phyloP scores from a whole-genome alignment of 2,888 invertebrate species.

The Seira ritae region DNA sequence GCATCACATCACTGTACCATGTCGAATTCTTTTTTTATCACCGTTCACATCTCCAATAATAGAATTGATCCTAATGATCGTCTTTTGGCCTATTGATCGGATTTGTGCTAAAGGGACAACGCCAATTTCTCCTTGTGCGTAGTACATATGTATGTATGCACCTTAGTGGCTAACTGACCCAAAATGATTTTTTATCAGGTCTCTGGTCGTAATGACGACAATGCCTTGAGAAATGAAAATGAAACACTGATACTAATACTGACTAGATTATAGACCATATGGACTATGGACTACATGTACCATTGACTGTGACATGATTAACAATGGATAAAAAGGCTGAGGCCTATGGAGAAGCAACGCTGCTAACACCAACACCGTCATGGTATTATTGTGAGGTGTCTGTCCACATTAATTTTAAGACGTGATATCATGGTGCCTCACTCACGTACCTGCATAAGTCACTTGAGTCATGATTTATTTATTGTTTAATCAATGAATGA shows the following conservation, averaged over 20 bases:
- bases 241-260: too few relatives aligned
- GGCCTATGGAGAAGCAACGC: not conserved
- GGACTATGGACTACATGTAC: too few relatives aligned
- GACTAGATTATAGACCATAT: too few relatives aligned
- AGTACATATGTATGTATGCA: not conserved
- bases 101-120: slow-evolving; percentile 4
- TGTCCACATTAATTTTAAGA: too few relatives aligned
- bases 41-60: slow-evolving; percentile 18
- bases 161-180: slow-evolving; percentile 56
- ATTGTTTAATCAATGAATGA: slow-evolving; percentile 10
- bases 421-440: too few relatives aligned
- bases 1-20: not conserved
- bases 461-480: slow-evolving; percentile 3
- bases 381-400: too few relatives aligned
- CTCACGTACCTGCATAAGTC: too few relatives aligned
- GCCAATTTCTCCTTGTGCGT: slow-evolving; percentile 9
- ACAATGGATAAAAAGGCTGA: slow-evolving; percentile 37
- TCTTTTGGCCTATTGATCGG: slow-evolving; percentile 8
- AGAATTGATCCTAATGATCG: slow-evolving; percentile 41
- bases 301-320: slow-evolving; percentile 52
- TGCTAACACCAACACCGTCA: too few relatives aligned
- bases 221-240: not conserved
- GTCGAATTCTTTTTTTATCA: slow-evolving; percentile 5
- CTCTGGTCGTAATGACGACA: not conserved
- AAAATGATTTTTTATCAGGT: slow-evolving; percentile 35